Conservation (phyloP, 2,113 vertebrate genomes). For the Zootoca vivipara region DNA sequence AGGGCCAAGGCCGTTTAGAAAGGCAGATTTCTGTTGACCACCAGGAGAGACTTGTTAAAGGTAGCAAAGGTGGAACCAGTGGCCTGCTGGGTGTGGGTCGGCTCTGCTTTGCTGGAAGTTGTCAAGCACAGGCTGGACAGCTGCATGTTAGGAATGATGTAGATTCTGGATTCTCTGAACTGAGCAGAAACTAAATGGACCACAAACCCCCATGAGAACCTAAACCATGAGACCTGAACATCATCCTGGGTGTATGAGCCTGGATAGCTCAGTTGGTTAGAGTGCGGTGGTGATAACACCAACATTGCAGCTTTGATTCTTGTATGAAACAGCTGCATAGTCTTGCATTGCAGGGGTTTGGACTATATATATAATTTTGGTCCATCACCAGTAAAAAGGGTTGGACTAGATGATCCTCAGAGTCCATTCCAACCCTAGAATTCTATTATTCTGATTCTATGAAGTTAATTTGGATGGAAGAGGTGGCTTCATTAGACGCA, state of each 20-base stretch:
- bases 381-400: no score
- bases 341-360: no score
- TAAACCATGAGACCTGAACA: not conserved
- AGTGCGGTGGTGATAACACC: no score
- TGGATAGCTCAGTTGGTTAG: no score
- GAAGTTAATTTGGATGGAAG: not conserved
- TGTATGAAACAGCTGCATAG: no score
- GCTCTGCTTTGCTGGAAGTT: not conserved
- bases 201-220: not conserved
- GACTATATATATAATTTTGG: no score
- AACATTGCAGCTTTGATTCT: no score
- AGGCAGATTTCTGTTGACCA: not conserved
- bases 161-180: not conserved
- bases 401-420: no score
- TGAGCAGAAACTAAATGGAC: not conserved
- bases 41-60: not conserved
- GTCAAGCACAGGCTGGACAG: not conserved
- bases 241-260: no score
- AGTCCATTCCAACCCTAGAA: no score
- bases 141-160: not conserved
- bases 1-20: no score
- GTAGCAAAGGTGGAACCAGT: not conserved
- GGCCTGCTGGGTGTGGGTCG: not conserved
- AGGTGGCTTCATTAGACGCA: not conserved
- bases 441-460: no score